phyloP scores from a whole-genome alignment of 2,888 invertebrate genomes.

The Macrophya annulata region DNA sequence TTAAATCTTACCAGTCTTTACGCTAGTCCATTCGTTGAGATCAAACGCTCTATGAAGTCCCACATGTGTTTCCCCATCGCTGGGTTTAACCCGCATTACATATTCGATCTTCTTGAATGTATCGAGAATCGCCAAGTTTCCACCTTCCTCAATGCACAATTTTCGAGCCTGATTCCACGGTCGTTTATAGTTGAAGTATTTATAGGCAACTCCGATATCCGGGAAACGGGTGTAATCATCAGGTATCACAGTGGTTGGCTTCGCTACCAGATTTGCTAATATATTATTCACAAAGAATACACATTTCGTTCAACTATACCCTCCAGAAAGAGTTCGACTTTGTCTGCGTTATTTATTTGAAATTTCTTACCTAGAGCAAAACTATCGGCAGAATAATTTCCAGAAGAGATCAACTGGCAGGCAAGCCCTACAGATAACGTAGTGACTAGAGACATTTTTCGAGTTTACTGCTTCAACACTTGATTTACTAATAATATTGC shows the following conservation, averaged over 20 bases:
- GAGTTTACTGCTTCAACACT: background rate
- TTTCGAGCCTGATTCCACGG: background rate
- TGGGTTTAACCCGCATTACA: too few relatives aligned
- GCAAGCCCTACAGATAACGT: slow-evolving; percentile 6
- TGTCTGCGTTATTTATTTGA: background rate
- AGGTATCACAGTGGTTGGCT: background rate
- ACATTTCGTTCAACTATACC: background rate
- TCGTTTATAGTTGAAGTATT: background rate
- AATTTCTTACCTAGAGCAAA: background rate
- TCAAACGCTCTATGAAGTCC: background rate
- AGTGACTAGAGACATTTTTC: background rate
- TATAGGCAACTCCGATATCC: slow-evolving; percentile 33
- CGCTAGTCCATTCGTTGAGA: background rate
- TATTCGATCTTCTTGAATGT: background rate
- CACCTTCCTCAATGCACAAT: background rate
- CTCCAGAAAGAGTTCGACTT: background rate
- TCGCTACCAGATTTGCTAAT: too few relatives aligned
- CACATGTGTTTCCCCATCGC: too few relatives aligned
- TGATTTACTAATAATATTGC: background rate
- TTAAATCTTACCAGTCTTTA: background rate
- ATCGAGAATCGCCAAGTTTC: slow-evolving; percentile 8
- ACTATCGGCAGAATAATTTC: background rate
- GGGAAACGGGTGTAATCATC: background rate
- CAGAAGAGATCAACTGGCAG: background rate
- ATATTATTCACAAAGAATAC: background rate